Evolutionary conservation across 1,140 invertebrate species (phyloP).

Genomic region (Lutraria rhynchaena): DNA sequence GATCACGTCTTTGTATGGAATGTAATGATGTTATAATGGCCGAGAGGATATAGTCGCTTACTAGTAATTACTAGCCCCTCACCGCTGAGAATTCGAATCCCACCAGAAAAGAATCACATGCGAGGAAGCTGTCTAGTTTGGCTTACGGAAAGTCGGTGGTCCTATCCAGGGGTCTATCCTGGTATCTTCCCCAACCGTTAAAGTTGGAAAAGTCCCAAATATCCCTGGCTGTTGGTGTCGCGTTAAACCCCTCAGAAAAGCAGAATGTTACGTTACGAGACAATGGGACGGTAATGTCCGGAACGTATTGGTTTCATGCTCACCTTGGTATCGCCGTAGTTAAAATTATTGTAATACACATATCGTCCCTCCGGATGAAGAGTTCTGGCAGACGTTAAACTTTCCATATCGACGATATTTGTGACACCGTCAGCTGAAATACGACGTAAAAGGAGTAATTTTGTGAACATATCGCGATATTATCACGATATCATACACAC

Average conservation of each 20-base stretch:
- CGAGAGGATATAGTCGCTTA: too few species aligned
- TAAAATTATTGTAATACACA: conserved; percentile 41
- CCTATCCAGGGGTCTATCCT: background rate
- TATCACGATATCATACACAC: too few species aligned
- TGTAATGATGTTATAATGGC: too few species aligned
- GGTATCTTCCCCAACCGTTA: background rate
- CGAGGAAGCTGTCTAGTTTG: background rate
- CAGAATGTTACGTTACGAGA: too few species aligned
- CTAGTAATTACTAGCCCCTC: too few species aligned
- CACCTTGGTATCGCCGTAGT: conserved; percentile 42
- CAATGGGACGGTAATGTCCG: background rate
- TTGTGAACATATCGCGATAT: too few species aligned
- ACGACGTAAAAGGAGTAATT: background rate
- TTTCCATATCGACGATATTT: conserved; percentile 29
- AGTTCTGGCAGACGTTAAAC: background rate
- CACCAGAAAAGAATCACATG: too few species aligned
- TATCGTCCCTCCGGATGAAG: conserved; percentile 17
- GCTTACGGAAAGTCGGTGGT: background rate
- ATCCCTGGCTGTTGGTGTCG: background rate
- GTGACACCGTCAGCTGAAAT: conserved; percentile 25
- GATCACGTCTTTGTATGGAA: too few species aligned
- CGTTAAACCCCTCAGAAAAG: background rate
- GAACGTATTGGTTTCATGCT: background rate
- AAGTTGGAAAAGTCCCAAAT: background rate
- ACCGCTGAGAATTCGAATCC: too few species aligned